These are phyloP conservation scores for Nesometra sesokonis DNA, from an alignment of 35 echinoderm and acorn worm species.

Conservation along the genomic window DNA sequence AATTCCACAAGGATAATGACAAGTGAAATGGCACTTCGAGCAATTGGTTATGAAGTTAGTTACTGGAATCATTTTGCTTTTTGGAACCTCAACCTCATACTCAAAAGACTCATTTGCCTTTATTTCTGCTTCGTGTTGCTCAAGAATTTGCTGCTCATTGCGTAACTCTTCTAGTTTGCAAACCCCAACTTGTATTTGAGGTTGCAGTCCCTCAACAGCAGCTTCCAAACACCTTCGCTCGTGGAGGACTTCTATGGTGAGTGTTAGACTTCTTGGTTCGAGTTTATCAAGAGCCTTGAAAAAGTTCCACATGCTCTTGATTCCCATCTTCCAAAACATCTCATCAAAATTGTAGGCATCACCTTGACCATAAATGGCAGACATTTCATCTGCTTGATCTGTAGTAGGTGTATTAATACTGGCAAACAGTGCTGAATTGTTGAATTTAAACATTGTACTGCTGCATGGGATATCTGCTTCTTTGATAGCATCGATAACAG, in stretches of 20 bases:
- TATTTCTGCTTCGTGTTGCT: constrained; percentile 26
- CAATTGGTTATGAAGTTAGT: constrained; percentile 31
- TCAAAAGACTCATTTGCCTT: constrained; percentile 33
- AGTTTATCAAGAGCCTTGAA: constrained; percentile 8
- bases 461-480: constrained; percentile 24
- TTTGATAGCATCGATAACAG: constrained; percentile 37
- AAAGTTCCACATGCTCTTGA: constrained; percentile 6
- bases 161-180: constrained; percentile 37
- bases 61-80: neutral
- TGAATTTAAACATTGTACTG: constrained; percentile 42
- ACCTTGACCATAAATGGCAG: neutral
- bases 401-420: neutral
- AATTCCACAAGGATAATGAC: constrained; percentile 24
- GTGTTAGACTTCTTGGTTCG: constrained; percentile 22
- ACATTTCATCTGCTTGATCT: neutral
- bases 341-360: constrained; percentile 8
- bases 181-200: constrained; percentile 20
- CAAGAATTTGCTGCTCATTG: constrained; percentile 21
- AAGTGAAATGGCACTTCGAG: constrained; percentile 22
- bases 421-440: constrained; percentile 53
- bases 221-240: constrained; percentile 34
- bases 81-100: constrained; percentile 13
- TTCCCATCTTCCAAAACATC: constrained; percentile 52
- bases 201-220: constrained; percentile 13
- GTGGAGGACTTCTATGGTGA: constrained; percentile 40